Conservation (phyloP, 2,113 vertebrate genomes). For the Tachuris rubrigastra region DNA sequence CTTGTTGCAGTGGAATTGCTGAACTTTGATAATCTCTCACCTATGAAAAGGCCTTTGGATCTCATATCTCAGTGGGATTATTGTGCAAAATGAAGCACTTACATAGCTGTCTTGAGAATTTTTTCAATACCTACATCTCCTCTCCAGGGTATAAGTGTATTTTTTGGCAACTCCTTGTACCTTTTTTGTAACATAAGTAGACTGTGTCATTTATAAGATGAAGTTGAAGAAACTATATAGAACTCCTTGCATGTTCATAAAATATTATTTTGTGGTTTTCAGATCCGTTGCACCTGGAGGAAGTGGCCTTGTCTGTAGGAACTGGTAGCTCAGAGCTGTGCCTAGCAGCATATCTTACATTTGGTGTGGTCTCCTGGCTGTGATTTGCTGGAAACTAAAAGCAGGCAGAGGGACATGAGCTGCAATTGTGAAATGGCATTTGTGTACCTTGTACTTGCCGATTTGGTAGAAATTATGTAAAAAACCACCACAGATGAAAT, state of each 20-base stretch:
- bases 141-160: background rate
- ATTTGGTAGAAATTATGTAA: background rate
- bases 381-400: background rate
- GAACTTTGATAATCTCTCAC: background rate
- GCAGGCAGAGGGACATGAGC: background rate
- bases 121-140: background rate
- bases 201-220: background rate
- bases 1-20: background rate
- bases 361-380: background rate
- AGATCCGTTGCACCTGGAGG: background rate
- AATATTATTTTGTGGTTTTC: background rate
- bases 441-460: background rate
- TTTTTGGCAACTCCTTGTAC: background rate
- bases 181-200: background rate
- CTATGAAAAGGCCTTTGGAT: background rate
- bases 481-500: rapidly evolving
- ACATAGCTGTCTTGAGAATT: background rate
- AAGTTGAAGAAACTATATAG: background rate
- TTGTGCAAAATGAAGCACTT: background rate
- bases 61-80: background rate
- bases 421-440: background rate
- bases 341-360: background rate
- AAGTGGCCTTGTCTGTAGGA: background rate
- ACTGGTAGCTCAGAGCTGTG: background rate
- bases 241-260: background rate